Evolutionary conservation across 2,113 vertebrate species (phyloP).

Genomic region (Paramisgurnus dabryanus): DNA sequence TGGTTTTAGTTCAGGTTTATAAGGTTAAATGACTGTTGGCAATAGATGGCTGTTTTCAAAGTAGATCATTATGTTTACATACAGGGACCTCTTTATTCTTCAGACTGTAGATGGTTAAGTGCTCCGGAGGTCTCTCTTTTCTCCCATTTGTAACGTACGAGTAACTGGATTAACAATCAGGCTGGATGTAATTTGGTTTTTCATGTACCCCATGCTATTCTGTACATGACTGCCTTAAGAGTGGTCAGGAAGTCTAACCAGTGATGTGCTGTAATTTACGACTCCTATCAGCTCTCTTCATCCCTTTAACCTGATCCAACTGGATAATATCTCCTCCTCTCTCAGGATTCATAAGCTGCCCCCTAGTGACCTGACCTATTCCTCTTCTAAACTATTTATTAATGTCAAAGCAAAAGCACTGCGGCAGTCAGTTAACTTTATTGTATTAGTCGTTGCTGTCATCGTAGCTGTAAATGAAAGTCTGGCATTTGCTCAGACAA

Average conservation of each 20-base stretch:
- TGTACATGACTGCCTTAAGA: constrained; percentile 36
- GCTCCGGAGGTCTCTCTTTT: constrained; percentile 8
- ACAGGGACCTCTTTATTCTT: neutral
- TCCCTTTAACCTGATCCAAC: constrained; percentile 50
- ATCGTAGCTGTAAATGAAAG: constrained; percentile 5
- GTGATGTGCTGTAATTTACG: neutral
- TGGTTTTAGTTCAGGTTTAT: constrained; percentile 47
- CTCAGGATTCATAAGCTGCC: constrained; percentile 52
- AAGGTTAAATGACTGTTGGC: constrained; percentile 49
- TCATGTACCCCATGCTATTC: constrained; percentile 1
- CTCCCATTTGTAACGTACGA: neutral
- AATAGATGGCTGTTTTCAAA: constrained; percentile 42
- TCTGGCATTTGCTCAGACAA: neutral
- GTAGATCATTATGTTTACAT: constrained; percentile 36
- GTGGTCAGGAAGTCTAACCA: constrained; percentile 7
- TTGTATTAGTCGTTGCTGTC: constrained; percentile 2
- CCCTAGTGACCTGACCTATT: constrained; percentile 46
- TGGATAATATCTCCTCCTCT: constrained; percentile 48
- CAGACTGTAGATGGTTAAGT: neutral
- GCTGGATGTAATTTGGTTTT: constrained; percentile 15
- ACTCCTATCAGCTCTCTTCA: constrained; percentile 22
- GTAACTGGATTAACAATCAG: constrained; percentile 32
- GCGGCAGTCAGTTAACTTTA: neutral
- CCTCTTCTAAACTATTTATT: constrained; percentile 53
- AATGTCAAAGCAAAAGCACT: constrained; percentile 25